phyloP scores from a whole-genome alignment of 2,113 vertebrate species.

The Malurus cyaneus region DNA sequence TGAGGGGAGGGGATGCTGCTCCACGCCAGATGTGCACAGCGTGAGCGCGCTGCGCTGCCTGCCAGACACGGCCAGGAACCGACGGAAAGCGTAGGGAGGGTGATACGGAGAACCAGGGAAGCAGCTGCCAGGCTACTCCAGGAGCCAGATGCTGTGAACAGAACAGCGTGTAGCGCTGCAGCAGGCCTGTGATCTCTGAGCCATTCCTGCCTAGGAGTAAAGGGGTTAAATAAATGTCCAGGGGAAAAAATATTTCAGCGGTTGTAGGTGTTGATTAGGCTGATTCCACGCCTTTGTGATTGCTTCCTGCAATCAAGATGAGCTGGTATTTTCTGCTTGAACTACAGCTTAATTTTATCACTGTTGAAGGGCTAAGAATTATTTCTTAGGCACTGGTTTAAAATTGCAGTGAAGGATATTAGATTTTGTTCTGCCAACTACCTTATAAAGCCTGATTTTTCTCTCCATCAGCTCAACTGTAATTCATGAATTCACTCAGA shows the following conservation, averaged over 20 bases:
- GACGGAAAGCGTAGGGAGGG: not conserved
- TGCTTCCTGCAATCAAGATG: not conserved
- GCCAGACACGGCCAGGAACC: not conserved
- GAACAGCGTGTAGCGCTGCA: not conserved
- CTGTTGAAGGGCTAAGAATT: not conserved
- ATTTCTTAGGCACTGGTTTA: not conserved
- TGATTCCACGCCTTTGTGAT: not conserved
- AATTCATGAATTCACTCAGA: not conserved
- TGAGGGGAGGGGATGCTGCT: not conserved
- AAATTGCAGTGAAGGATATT: not conserved
- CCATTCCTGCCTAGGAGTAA: not conserved
- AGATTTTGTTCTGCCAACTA: not conserved
- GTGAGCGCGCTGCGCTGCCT: fast-evolving
- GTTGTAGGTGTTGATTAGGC: not conserved
- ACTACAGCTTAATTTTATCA: slow-evolving; percentile 29
- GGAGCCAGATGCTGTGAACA: not conserved
- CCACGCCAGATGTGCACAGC: slow-evolving; percentile 44
- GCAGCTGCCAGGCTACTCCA: not conserved
- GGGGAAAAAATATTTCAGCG: not conserved
- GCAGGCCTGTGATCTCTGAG: not conserved
- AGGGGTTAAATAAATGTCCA: not conserved
- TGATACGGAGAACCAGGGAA: not conserved
- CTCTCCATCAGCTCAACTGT: not conserved
- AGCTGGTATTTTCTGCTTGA: slow-evolving; percentile 38
- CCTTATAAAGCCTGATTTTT: not conserved